Percentiles rank a stretch among this genome's conserved stretches.
phyloP scores from a whole-genome alignment of 2,113 vertebrate genomes.

The Phaethon lepturus region DNA sequence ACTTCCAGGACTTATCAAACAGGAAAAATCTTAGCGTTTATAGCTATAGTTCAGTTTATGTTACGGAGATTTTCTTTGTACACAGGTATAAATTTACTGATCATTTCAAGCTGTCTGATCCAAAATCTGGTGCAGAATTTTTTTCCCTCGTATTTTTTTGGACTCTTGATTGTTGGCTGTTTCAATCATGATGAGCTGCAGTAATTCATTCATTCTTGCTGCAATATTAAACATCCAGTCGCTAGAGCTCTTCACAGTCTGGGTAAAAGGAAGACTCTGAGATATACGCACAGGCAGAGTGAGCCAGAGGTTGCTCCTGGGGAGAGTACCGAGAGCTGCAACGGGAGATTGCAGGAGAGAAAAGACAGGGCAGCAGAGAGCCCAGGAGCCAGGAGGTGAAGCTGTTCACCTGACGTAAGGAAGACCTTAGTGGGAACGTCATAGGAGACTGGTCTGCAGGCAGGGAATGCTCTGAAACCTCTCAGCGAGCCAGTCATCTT shows the following conservation, averaged over 20 bases:
- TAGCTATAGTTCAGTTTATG: neutral
- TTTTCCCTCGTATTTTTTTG: neutral
- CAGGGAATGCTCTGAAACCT: neutral
- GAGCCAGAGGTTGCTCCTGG: neutral
- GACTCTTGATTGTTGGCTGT: neutral
- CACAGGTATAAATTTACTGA: neutral
- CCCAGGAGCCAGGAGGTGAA: neutral
- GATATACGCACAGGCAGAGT: accelerated
- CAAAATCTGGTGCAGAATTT: neutral
- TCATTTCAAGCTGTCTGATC: neutral
- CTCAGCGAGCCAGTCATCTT: neutral
- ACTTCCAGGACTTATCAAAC: neutral
- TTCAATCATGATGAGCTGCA: neutral
- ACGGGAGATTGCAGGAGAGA: neutral
- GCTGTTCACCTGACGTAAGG: accelerated
- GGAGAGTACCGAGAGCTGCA: neutral
- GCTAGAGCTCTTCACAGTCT: neutral
- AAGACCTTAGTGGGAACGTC: neutral
- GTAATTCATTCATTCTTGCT: neutral
- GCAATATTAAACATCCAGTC: neutral
- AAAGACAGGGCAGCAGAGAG: neutral
- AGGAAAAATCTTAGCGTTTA: neutral
- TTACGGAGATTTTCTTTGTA: neutral
- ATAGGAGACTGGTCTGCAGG: neutral
- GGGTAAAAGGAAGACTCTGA: neutral